A percentile compares a stretch with the other conserved stretches of the same genome.
Evolutionary conservation across 1,140 invertebrate species (phyloP).

Genomic region (Nomia melanderi): DNA sequence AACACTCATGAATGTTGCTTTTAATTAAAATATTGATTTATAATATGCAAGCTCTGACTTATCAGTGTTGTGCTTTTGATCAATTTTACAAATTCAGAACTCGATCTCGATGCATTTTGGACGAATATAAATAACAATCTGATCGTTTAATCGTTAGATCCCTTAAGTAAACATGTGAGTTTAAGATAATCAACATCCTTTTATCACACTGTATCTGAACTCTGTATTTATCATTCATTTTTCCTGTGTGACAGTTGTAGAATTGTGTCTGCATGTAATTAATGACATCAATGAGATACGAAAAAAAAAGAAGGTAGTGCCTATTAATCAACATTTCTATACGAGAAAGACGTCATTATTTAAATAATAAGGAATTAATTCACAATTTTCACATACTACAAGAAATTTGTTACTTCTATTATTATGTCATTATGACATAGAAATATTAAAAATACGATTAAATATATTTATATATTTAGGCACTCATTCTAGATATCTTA

Average conservation of each 20-base stretch:
- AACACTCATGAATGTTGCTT: not conserved
- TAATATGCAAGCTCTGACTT: not conserved
- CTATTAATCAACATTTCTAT: conserved; percentile 12
- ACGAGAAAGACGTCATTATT: not conserved
- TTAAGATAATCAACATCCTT: conserved; percentile 2
- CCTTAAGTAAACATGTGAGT: not conserved
- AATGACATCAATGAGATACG: not conserved
- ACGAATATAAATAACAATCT: not conserved
- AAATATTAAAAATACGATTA: not conserved
- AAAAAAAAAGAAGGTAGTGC: conserved; percentile 17
- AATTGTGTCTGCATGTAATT: not conserved
- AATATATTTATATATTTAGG: not conserved
- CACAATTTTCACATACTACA: not conserved
- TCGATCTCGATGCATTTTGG: conserved; percentile 1
- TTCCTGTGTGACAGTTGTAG: not conserved
- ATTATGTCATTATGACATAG: not conserved
- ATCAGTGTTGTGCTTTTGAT: not conserved
- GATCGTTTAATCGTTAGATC: conserved; percentile 11
- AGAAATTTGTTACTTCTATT: not conserved
- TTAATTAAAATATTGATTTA: not conserved
- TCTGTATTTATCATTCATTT: conserved; percentile 5
- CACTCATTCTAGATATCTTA: conserved; percentile 12
- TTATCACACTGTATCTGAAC: conserved; percentile 3
- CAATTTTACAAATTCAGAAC: conserved; percentile 2
- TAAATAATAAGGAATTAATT: not conserved